Conservation (phyloP, 2,888 invertebrate genomes). For the Ochropleura plecta region DNA sequence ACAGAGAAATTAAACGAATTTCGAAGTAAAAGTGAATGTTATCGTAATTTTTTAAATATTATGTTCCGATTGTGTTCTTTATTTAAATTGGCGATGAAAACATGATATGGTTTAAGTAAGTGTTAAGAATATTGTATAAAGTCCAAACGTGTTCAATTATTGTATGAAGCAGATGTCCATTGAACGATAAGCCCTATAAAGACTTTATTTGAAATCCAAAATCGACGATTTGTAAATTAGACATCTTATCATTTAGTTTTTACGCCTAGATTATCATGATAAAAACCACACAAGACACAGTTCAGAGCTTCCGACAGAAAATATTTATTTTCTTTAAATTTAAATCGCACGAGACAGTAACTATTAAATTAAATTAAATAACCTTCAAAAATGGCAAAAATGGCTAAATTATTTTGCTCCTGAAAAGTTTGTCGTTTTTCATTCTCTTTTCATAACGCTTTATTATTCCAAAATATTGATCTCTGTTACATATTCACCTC, state of each 20-base stretch:
- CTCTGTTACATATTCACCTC: background rate
- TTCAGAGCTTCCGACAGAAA: background rate
- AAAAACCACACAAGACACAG: background rate
- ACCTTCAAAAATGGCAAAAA: no score
- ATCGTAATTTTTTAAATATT: background rate
- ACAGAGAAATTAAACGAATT: background rate
- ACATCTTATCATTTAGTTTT: background rate
- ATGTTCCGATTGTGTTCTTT: background rate
- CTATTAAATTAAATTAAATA: background rate
- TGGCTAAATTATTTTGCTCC: no score
- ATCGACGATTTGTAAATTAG: background rate
- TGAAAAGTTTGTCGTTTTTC: no score
- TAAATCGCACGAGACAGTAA: background rate
- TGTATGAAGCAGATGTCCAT: background rate
- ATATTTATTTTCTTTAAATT: background rate
- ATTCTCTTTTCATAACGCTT: no score
- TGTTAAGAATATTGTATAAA: background rate
- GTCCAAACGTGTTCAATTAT: background rate
- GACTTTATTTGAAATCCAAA: no score
- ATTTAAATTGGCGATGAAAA: background rate
- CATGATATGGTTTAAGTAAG: background rate
- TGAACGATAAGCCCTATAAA: no score
- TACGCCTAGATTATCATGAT: background rate
- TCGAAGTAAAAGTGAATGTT: conserved; percentile 11
- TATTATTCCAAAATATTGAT: no score